Conservation (phyloP, 2,888 invertebrate species). For the Drosophila yooni region DNA sequence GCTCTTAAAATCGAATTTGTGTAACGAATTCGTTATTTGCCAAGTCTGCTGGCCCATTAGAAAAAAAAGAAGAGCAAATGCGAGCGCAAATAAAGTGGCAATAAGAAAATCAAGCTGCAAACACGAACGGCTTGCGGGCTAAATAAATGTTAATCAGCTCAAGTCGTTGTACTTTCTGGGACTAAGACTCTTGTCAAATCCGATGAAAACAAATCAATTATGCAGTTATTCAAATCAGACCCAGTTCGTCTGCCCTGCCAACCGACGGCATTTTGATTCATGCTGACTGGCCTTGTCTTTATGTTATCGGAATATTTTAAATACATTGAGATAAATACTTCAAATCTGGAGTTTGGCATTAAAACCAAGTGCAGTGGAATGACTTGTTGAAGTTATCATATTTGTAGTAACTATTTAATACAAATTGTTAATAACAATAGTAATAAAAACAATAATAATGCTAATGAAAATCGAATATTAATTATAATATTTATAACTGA, state of each 20-base stretch:
- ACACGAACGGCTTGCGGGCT: constrained; percentile 45
- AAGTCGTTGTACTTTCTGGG: constrained; percentile 67
- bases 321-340: constrained; percentile 10
- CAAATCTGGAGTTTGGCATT: neutral
- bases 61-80: neutral
- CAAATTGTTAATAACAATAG: no score
- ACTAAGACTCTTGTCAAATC: constrained; percentile 50
- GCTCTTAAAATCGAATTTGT: constrained; percentile 69
- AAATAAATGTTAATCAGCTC: constrained; percentile 77
- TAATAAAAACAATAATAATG: no score
- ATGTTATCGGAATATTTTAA: constrained; percentile 42
- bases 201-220: constrained; percentile 67
- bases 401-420: neutral
- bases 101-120: constrained; percentile 25
- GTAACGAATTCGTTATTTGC: constrained; percentile 44
- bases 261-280: constrained; percentile 13
- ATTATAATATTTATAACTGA: no score
- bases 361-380: neutral
- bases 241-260: constrained; percentile 26
- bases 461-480: no score
- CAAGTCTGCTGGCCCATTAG: constrained; percentile 13
- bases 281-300: constrained; percentile 8
- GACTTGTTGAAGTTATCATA: no score
- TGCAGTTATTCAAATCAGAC: constrained; percentile 66
- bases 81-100: constrained; percentile 13